Evolutionary conservation across 2,113 vertebrate genomes (phyloP), one percentile per base, ranked within the genome.

Genomic region (Myiozetetes cayanensis): DNA sequence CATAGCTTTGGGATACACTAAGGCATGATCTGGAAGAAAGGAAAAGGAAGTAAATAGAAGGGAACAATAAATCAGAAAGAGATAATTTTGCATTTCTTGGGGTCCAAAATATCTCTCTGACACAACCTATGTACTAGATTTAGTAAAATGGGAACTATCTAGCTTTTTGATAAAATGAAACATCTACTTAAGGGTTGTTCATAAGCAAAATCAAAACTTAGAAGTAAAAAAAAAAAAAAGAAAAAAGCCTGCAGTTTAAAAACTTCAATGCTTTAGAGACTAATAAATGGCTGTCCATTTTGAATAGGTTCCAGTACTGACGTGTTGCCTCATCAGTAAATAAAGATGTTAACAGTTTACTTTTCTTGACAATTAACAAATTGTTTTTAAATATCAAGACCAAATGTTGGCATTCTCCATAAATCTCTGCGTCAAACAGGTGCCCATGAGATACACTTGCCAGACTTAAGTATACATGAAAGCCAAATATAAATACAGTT

Each of bases 311-410:
- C 97, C 97, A 97, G 82, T 63, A 87, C 87, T 94, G 90, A 91
- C 47, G 75, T 5, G 17, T 93, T 92, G 46, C 90, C 91, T 96
- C 89, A 74, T 90, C 80, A 95, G 97, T 97, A 97, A 97, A 97
- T 97, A 97, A 97, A 97, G 96, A 97, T 96, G 96, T 96, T 97
- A 97, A 87, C 96, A 96, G 90, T 96, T 97, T 96, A 96, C 94
- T 96, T 96, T 95, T 96, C 91, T 96, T 97, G 96, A 97, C 96
- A 97, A 97, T 93, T 97, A 96, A 96, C 95, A 96, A 97, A 96
- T 96, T 96, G 96, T 97, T 97, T 97, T 97, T 94, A 95, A 96
- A 96, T 96, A 97, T 90, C 93, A 91, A 97, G 95, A 97, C 93
- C 82, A 95, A 97, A 96, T 93, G 96, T 96, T 97, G 97, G 96